Evolutionary conservation across 2,888 invertebrate genomes (phyloP).

Genomic region (Eupithecia subfuscata): DNA sequence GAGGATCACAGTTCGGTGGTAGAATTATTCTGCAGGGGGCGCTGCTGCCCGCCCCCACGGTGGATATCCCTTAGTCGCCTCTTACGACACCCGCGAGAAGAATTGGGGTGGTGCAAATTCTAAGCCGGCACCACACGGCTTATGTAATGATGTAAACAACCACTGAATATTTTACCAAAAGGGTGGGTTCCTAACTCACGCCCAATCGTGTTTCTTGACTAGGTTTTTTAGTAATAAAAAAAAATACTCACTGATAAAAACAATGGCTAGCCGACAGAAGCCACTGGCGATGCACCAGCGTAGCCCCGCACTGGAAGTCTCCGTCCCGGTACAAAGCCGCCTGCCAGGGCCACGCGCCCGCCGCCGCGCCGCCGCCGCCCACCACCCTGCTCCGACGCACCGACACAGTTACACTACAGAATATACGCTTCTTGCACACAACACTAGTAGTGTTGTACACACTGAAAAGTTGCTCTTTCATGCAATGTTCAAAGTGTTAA

Average conservation of each 20-base stretch:
- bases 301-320: conserved; percentile 92
- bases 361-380: conserved; percentile 89
- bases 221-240: not conserved
- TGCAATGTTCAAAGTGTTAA: not conserved
- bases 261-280: conserved; percentile 92
- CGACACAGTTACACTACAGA: conserved; percentile 62
- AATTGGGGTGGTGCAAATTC: too few relatives aligned
- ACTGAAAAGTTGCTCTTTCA: not conserved
- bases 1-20: too few relatives aligned
- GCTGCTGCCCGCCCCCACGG: too few relatives aligned
- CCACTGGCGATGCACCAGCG: conserved; percentile 88
- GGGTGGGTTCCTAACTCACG: not conserved
- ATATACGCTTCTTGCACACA: conserved; percentile 4
- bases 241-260: conserved; percentile 88
- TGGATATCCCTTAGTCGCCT: too few relatives aligned
- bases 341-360: conserved; percentile 94
- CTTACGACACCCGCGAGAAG: too few relatives aligned
- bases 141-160: not conserved
- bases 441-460: conserved; percentile 5
- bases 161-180: not conserved
- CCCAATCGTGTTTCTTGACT: not conserved
- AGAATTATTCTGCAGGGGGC: too few relatives aligned
- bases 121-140: too few relatives aligned
- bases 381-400: conserved; percentile 88
- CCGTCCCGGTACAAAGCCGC: conserved; percentile 94